Base-by-base conservation (phyloP, 2,888 invertebrate species). In the Pasiphila rectangulata region DNA sequence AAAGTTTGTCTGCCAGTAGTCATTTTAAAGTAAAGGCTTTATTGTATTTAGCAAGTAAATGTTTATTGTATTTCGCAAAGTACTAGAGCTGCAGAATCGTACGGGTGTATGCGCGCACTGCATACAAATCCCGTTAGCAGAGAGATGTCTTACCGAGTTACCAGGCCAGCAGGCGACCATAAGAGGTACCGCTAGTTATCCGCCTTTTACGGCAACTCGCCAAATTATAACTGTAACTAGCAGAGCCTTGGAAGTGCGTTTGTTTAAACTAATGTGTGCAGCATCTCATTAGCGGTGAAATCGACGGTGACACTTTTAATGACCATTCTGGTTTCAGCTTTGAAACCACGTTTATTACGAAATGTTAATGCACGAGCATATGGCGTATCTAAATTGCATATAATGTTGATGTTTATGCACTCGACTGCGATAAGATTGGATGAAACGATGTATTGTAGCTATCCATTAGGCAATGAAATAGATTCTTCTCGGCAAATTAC, bases 161-260 rank as follows among this genome's bases (percentile, higher is more conserved):
- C 68, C 70, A 69, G 71, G 70, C 66, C 70, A 71, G 51, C 64
- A 69, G 61, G 57, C 70, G 54, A 66, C 72, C 67, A 68, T 72
- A 75, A 66, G 67, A 67, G 67, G 63, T 83, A 83, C 84, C 83
- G 84, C 82, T 82, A 79, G 79, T 79, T 80, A 79, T 49, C 48
- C 64, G 66, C 76, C 79, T 73, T 77, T 65, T 74, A 75, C 65
- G 70, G 69, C 70, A 61, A 67, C 64, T 67, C 69, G 67, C 75
- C 75, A 72, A 81, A 81, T 74, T 75, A 75, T 85, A 84, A 84
- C 85, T 83, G 84, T 83, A 78, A 67, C 72, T 69, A 69, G 49
- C 46, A 32, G 37, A 42, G 51, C 61, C 54, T 55, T 54, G 51
- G 60, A 57, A 49, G 57, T 52, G 54, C 50, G 59, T 67, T 67